Conservation (phyloP, 1,140 invertebrate genomes). For the Lasaia peninsularis region DNA sequence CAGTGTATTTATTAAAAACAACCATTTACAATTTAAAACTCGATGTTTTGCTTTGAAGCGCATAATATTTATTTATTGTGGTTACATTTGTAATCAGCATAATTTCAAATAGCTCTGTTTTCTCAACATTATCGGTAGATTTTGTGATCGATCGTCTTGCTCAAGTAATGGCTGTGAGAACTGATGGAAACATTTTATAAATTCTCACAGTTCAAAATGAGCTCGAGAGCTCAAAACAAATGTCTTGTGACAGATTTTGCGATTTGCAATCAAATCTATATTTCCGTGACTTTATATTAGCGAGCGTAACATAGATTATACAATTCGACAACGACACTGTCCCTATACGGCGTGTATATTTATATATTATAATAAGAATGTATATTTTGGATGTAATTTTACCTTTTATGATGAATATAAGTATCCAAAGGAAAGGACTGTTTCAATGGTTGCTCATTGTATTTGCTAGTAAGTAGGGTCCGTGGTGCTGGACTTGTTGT, state of each 20-base stretch:
- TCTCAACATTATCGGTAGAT: constrained; percentile 31
- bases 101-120: background rate
- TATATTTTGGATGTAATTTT: constrained; percentile 75
- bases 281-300: background rate
- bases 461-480: constrained; percentile 58
- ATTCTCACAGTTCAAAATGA: constrained; percentile 32
- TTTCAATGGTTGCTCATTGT: constrained; percentile 74
- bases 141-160: constrained; percentile 25
- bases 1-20: too few species aligned
- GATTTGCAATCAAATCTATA: background rate
- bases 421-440: constrained; percentile 45
- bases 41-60: too few species aligned
- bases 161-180: constrained; percentile 37
- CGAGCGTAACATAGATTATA: constrained; percentile 19
- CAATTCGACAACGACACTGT: constrained; percentile 40
- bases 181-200: constrained; percentile 21
- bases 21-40: too few species aligned
- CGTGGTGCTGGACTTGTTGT: constrained; percentile 61
- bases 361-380: too few species aligned
- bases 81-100: background rate
- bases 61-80: too few species aligned
- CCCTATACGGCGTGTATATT: constrained; percentile 52
- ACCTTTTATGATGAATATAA: constrained; percentile 38
- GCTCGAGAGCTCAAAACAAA: constrained; percentile 6
- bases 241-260: constrained; percentile 15